A percentile compares a stretch with the other conserved stretches of the same genome.
Evolutionary conservation across 2,113 vertebrate genomes (phyloP).

Genomic region (Leptodactylus fuscus): DNA sequence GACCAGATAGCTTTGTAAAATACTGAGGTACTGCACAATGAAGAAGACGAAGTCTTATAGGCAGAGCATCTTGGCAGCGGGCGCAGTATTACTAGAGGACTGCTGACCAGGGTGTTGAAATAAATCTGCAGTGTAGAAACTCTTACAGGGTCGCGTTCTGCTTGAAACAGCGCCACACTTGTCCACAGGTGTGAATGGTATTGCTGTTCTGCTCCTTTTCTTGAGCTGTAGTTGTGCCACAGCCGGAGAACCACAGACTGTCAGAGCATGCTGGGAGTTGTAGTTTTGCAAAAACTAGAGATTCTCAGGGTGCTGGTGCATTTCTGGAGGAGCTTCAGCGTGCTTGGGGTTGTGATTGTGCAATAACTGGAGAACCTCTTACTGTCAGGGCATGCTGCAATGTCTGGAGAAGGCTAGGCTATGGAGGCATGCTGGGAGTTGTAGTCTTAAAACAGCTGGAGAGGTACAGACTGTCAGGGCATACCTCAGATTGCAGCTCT

Average conservation of each 20-base stretch:
- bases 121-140: too few species aligned
- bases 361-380: background rate
- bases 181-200: too few species aligned
- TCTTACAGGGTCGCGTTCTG: too few species aligned
- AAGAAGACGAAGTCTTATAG: too few species aligned
- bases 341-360: background rate
- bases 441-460: background rate
- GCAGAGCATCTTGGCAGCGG: background rate
- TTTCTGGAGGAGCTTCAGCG: too few species aligned
- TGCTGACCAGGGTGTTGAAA: constrained; percentile 15
- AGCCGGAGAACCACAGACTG: background rate
- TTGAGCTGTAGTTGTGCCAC: background rate
- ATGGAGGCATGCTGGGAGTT: background rate
- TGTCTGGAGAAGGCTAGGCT: background rate
- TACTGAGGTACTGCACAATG: too few species aligned
- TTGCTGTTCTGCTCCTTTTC: too few species aligned
- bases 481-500: too few species aligned
- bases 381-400: background rate
- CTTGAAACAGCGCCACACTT: too few species aligned
- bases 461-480: too few species aligned
- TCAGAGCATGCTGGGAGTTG: background rate
- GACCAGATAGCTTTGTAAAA: too few species aligned
- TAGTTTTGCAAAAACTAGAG: background rate
- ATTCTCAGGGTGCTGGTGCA: too few species aligned
- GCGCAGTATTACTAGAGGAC: background rate